These are phyloP conservation scores for Psettodes erumei DNA, from an alignment of 2,113 vertebrate genomes.

Conservation along the genomic window DNA sequence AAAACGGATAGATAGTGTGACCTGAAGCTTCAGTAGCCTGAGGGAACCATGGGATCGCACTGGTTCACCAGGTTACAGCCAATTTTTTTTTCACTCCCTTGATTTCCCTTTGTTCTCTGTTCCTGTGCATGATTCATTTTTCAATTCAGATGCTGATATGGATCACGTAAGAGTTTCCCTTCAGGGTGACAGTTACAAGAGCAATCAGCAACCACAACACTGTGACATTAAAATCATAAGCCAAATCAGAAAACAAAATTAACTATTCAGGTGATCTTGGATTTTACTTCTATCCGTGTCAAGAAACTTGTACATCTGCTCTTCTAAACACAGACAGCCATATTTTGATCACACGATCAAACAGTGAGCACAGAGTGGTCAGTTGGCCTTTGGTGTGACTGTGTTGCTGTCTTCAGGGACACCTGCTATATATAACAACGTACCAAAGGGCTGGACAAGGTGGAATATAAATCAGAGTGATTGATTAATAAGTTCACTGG, in stretches of 20 bases:
- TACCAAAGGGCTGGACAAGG: background rate
- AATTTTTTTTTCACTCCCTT: background rate
- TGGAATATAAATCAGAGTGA: background rate
- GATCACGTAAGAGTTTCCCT: conserved; percentile 20
- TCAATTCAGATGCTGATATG: conserved; percentile 13
- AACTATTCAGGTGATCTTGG: background rate
- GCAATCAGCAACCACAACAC: background rate
- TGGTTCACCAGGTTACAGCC: conserved; percentile 5
- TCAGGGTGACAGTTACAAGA: background rate
- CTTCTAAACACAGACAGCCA: background rate
- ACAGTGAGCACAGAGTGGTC: background rate
- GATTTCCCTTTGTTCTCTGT: background rate
- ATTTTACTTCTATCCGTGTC: conserved; percentile 7
- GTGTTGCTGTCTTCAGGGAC: background rate
- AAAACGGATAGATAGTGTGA: no score
- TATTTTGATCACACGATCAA: background rate
- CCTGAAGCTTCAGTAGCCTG: conserved; percentile 17
- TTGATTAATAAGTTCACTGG: no score
- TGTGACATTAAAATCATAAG: conserved; percentile 7
- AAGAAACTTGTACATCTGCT: background rate
- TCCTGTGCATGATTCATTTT: conserved; percentile 9
- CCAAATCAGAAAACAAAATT: background rate
- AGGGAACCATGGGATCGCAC: conserved; percentile 3
- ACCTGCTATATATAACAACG: background rate
- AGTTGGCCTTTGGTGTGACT: no score